These are phyloP conservation scores for Cyphomyrus plagiostoma DNA, from an alignment of 2,113 vertebrate species.

Conservation along the genomic window DNA sequence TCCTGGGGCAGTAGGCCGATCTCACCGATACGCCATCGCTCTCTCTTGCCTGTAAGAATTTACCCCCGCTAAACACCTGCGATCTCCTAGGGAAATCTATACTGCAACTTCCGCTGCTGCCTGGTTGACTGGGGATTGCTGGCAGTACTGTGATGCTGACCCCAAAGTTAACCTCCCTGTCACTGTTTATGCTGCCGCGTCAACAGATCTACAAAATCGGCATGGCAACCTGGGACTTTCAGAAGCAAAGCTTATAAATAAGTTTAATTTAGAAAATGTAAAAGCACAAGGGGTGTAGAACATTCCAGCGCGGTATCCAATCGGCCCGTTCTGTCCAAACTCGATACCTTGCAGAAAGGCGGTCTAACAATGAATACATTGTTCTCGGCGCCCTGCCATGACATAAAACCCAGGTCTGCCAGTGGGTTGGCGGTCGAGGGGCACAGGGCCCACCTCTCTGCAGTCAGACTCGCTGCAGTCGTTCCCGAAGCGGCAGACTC, in stretches of 20 bases:
- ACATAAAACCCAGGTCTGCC: slow-evolving; percentile 5
- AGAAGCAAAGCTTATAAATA: not conserved
- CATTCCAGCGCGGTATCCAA: slow-evolving; percentile 18
- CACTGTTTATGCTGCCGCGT: not conserved
- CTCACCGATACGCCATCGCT: not conserved
- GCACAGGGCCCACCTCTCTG: not conserved
- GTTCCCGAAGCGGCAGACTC: not conserved
- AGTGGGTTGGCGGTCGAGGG: not conserved
- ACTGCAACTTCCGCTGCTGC: not conserved
- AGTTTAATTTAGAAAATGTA: not conserved
- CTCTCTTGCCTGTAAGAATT: not conserved
- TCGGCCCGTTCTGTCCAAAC: slow-evolving; percentile 28
- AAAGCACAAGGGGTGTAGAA: slow-evolving; percentile 2
- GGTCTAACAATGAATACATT: slow-evolving; percentile 55
- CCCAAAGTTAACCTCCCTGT: not conserved
- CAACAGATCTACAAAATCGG: not conserved
- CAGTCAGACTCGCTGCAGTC: too few species aligned
- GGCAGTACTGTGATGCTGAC: not conserved
- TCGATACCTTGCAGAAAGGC: slow-evolving; percentile 32
- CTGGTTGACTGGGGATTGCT: not conserved
- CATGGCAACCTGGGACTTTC: not conserved
- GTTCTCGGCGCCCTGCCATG: slow-evolving; percentile 52
- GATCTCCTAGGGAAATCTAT: not conserved
- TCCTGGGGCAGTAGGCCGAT: not conserved
- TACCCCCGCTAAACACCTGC: not conserved